phyloP scores from a whole-genome alignment of 2,888 invertebrate species.

The Cacoxenus indagator region DNA sequence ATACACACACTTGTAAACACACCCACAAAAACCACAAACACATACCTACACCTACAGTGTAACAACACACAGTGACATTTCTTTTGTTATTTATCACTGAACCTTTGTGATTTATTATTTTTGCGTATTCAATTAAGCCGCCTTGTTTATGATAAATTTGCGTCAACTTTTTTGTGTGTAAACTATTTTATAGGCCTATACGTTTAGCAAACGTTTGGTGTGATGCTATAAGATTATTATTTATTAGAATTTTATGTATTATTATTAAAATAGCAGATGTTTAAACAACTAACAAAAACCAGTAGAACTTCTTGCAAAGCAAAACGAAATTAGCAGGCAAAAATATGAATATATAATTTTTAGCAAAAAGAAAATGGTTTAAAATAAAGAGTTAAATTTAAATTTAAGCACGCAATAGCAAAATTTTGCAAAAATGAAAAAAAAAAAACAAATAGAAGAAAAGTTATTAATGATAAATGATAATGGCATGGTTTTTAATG shows the following conservation, averaged over 20 bases:
- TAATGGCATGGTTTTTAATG: not conserved
- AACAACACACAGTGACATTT: not conserved
- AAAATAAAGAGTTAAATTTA: not conserved
- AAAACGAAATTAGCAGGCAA: not conserved
- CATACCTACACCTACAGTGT: not conserved
- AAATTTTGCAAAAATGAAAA: not conserved
- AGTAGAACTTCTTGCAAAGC: slow-evolving; percentile 1
- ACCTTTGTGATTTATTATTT: slow-evolving; percentile 1
- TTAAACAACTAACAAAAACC: not conserved
- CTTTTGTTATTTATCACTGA: not conserved
- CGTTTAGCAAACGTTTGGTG: slow-evolving; percentile 52
- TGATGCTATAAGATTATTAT: slow-evolving; percentile 45
- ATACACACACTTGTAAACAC: not conserved
- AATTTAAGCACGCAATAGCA: slow-evolving; percentile 3
- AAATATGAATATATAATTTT: not conserved
- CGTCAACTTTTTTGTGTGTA: slow-evolving; percentile 33
- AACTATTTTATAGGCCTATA: slow-evolving; percentile 45
- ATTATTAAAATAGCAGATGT: not conserved
- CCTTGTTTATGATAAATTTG: not conserved
- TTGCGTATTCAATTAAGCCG: not conserved
- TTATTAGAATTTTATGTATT: slow-evolving; percentile 8
- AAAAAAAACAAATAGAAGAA: not conserved
- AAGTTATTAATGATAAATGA: not conserved
- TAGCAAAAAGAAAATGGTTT: not conserved
- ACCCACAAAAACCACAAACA: slow-evolving; percentile 6